Evolutionary conservation across 1,140 invertebrate species (phyloP), one percentile per base, ranked within the genome.

Genomic region (Battus philenor): DNA sequence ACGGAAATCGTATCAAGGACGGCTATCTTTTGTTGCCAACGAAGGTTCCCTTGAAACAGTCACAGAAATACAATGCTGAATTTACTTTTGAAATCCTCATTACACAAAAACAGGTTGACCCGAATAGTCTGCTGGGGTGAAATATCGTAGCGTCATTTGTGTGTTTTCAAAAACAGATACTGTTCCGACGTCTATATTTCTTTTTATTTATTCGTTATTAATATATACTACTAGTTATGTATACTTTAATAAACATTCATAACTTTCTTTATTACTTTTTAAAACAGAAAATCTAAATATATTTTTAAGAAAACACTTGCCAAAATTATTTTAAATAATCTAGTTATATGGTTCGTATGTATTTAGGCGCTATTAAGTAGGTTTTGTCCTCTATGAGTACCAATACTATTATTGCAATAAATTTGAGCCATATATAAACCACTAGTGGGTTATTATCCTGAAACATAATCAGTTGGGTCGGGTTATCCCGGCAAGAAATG

Each of bases 41-140:
- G 65, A 68, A 72, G 68, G 70, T 76, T 72, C 63, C 65, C 62
- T 68, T 70, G 59, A 67, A 75, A 56, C 73, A 70, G 69, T 81
- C 74, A 73, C 68, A 76, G 44, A 71, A 72, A 70, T 78, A 78
- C 68, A 84, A 80, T 73, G 69, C 70, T 68, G 77, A 81, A 77
- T 84, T 81, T 80, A 68, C 76, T 78, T 78, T 69, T 74, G 77
- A 78, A 71, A 84, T 81, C 65, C 66, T 62, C 61, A 79, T 81
- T 81, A 81, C 66, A 74, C 75, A 84, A 81, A 81, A 84, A 77
- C 77, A 84, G 66, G 74, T 81, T 81, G 77, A 80, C 80, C 80
- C 68, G 73, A 84, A 81, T 81, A 73, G 74, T 72, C 66, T 66
- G 55, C 47, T 67, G 64, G 52, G 57, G 64, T 73, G 68, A 78